Conservation (phyloP, 2,888 invertebrate species). For the Lepas anatifera region DNA sequence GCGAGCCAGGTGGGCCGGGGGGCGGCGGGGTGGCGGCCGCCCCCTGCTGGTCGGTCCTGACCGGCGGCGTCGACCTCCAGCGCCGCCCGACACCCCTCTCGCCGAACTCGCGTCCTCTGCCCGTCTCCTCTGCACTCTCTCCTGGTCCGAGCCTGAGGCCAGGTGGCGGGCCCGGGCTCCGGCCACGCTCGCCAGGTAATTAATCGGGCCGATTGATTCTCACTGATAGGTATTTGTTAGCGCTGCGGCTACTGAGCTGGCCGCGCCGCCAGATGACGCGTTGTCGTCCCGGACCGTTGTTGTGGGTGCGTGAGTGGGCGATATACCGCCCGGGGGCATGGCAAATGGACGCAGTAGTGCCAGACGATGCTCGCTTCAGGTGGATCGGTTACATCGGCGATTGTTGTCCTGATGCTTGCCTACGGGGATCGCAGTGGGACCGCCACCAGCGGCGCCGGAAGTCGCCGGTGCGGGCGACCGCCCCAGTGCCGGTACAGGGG, state of each 20-base stretch:
- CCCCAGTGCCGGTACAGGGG: too few species aligned
- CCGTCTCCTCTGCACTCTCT: constrained; percentile 12
- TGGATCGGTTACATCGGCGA: too few species aligned
- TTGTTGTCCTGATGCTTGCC: too few species aligned
- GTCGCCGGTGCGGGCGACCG: too few species aligned
- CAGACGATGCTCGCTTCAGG: too few species aligned
- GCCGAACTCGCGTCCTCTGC: constrained; percentile 19
- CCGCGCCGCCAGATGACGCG: background rate
- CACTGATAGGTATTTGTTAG: background rate
- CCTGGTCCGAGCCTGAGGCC: background rate
- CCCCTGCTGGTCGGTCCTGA: constrained; percentile 2
- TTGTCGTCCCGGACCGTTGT: constrained; percentile 6
- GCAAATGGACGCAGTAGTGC: too few species aligned
- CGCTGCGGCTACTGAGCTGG: too few species aligned
- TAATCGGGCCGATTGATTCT: background rate
- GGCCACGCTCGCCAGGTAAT: too few species aligned
- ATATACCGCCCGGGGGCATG: too few species aligned
- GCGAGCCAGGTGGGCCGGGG: constrained; percentile 10
- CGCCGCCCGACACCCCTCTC: constrained; percentile 21
- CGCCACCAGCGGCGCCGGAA: too few species aligned
- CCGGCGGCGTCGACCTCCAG: background rate
- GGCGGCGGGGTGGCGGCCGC: background rate
- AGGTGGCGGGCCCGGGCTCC: background rate
- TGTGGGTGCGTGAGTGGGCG: background rate
- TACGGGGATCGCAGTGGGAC: too few species aligned